These are phyloP conservation scores for Chaetoderma sp. DNA, from an alignment of 2,888 invertebrate genomes.

Conservation along the genomic window DNA sequence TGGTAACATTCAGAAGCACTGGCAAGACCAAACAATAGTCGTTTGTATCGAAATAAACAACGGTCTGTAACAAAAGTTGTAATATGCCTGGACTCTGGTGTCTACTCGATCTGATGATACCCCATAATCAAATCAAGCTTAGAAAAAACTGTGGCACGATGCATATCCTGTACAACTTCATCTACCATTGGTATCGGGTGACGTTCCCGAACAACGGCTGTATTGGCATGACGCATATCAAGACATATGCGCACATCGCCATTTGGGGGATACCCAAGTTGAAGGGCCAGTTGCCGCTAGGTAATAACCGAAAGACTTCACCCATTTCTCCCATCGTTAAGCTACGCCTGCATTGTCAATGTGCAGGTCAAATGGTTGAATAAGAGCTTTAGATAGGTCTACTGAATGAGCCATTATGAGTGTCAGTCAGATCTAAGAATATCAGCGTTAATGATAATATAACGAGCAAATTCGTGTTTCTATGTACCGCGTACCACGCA, in stretches of 20 bases:
- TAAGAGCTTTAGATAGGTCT: too few species aligned
- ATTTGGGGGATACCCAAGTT: conserved; percentile 43
- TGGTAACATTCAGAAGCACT: conserved; percentile 40
- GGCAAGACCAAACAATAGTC: conserved; percentile 40
- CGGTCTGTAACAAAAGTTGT: conserved; percentile 46
- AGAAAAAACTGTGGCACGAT: conserved; percentile 33
- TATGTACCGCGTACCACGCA: too few species aligned
- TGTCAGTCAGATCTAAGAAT: too few species aligned
- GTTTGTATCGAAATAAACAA: conserved; percentile 38
- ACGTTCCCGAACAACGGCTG: conserved; percentile 37
- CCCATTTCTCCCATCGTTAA: too few species aligned
- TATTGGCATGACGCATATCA: conserved; percentile 40
- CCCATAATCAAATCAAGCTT: conserved; percentile 45
- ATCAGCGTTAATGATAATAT: too few species aligned
- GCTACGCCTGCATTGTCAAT: too few species aligned
- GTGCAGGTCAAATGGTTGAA: too few species aligned
- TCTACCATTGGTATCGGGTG: conserved; percentile 37
- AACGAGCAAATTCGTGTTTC: too few species aligned
- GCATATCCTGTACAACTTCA: conserved; percentile 33
- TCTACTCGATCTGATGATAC: conserved; percentile 43
- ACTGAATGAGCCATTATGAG: too few species aligned
- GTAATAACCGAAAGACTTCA: too few species aligned
- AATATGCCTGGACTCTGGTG: conserved; percentile 39
- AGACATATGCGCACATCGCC: conserved; percentile 46
- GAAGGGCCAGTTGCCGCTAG: too few species aligned